These are phyloP conservation scores for Sitophilus oryzae DNA, from an alignment of 1,140 invertebrate species.

Conservation along the genomic window DNA sequence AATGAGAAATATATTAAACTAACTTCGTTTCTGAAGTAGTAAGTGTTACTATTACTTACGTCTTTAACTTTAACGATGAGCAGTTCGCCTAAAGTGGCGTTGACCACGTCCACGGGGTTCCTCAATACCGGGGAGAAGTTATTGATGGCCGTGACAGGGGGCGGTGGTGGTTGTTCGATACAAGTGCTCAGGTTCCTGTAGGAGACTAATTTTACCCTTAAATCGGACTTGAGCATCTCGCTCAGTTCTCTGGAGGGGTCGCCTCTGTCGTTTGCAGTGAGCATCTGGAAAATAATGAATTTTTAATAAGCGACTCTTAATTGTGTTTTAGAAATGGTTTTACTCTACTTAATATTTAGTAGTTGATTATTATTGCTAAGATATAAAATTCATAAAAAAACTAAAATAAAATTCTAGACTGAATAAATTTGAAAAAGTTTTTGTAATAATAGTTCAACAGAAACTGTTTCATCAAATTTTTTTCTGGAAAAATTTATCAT, in stretches of 20 bases:
- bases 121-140: conserved; percentile 70
- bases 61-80: conserved; percentile 73
- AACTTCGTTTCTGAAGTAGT: conserved; percentile 3
- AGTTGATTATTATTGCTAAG: too few species aligned
- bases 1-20: neutral
- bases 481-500: too few species aligned
- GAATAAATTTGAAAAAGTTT: too few species aligned
- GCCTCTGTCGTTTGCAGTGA: conserved; percentile 51
- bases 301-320: neutral
- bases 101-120: conserved; percentile 79
- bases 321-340: too few species aligned
- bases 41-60: conserved; percentile 46
- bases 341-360: too few species aligned
- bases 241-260: conserved; percentile 52
- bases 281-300: conserved; percentile 44
- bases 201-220: conserved; percentile 56
- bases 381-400: too few species aligned
- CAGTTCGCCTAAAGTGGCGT: conserved; percentile 70
- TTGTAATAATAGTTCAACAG: too few species aligned
- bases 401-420: too few species aligned
- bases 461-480: too few species aligned
- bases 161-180: conserved; percentile 45
- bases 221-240: conserved; percentile 54
- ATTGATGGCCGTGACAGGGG: conserved; percentile 50
- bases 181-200: conserved; percentile 60